Evolutionary conservation across 2,888 invertebrate species (phyloP).

Genomic region (Listrodromus nycthemerus): DNA sequence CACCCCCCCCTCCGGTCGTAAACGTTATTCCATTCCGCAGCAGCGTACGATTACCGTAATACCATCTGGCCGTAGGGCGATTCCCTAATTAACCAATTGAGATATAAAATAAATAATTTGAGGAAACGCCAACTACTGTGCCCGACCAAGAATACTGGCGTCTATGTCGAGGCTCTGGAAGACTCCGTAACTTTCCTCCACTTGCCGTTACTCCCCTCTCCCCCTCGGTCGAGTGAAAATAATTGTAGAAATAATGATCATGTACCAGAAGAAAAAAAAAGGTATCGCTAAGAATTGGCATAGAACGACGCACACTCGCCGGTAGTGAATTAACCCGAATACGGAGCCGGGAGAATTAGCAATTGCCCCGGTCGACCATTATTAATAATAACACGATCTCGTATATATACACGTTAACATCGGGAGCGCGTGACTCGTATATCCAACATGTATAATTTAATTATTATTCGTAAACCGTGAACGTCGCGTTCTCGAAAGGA

Average conservation of each 20-base stretch:
- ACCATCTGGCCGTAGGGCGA: background rate
- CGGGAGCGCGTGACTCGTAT: background rate
- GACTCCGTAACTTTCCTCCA: background rate
- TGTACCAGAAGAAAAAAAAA: background rate
- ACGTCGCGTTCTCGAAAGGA: background rate
- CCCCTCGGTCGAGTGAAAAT: background rate
- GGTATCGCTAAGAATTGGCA: background rate
- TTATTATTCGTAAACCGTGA: background rate
- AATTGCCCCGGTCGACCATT: background rate
- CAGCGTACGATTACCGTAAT: constrained; percentile 14
- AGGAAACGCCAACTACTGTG: background rate
- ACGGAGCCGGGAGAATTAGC: constrained; percentile 10
- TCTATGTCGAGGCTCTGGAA: background rate
- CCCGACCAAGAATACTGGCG: background rate
- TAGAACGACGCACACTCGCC: background rate
- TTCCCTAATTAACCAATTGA: constrained; percentile 39
- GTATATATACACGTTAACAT: background rate
- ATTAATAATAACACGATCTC: constrained; percentile 31
- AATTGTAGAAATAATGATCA: constrained; percentile 15
- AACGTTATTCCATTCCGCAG: constrained; percentile 18
- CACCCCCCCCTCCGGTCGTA: background rate
- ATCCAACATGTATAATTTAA: constrained; percentile 5
- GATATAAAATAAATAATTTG: constrained; percentile 11
- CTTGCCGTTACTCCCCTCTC: too few species aligned
- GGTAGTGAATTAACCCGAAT: constrained; percentile 43